Base-by-base conservation (phyloP, 2,888 invertebrate species). In the Ophioninae sp. region DNA sequence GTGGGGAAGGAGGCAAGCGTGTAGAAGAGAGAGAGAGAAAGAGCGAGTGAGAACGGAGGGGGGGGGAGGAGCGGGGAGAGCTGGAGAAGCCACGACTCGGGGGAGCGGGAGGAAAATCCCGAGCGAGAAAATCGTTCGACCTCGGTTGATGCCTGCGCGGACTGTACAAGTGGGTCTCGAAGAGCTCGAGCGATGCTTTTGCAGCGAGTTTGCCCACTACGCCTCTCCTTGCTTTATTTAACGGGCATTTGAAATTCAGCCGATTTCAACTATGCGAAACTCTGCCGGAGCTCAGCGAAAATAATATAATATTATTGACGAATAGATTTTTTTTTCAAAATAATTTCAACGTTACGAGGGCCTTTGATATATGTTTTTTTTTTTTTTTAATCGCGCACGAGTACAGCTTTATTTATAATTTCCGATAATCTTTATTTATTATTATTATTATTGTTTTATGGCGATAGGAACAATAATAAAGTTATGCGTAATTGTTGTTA, bases 231-330 rank as follows among this genome's bases (percentile, higher is more conserved):
- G 87, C 88, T 89, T 90, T 89, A 89, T 89, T 90, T 89, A 86
- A 85, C 86, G 86, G 87, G 84, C 88, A 90, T 90, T 88, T 89
- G 86, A 90, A 90, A 90, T 89, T 87, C 88, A 89, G 89, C 87
- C 87, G 87, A 88, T 89, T 88, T 89, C 86, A 84, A 86, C 81
- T 80, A 70, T 84, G 82, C 73, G 81, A 74, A 70, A 68, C 72
- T 62, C 56, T 57, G 68, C 56, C 17, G 64, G 56, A 73, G 69
- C 70, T 59, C 2, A 44, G 67, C 62, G 77, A 81, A 83, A 83
- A 73, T 64, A 65, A 75, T 70, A 78, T 72, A 62, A 37, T 44
- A 39, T 67, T 10, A 79, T 62, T 77, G 65, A 21, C 17, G 65
- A 70, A 56, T 23, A 30, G 23, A n/a, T n/a, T n/a, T n/a, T n/a